Evolutionary conservation across 2,797 vertebrate genomes (phyloP).

Genomic region (Malacoraja senta): DNA sequence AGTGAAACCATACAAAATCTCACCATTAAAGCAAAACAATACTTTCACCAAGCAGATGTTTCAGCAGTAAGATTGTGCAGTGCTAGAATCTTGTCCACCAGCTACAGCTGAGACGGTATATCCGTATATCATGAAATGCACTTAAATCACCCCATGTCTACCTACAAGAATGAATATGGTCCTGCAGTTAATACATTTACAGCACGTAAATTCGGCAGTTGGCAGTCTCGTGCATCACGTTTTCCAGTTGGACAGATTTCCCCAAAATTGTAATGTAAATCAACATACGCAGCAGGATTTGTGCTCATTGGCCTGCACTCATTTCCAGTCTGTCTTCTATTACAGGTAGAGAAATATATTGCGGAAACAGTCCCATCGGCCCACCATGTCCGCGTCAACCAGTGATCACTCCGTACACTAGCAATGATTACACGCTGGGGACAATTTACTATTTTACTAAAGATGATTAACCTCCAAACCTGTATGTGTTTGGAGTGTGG

Average conservation of each 20-base stretch:
- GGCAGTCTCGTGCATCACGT: background rate
- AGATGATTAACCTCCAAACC: no score
- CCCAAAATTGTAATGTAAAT: background rate
- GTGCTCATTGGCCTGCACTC: background rate
- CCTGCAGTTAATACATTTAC: background rate
- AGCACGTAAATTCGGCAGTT: background rate
- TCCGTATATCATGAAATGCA: background rate
- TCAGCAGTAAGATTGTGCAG: background rate
- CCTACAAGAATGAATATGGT: background rate
- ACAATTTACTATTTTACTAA: no score
- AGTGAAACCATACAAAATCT: background rate
- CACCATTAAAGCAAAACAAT: background rate
- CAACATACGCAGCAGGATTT: background rate
- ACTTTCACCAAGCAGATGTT: background rate
- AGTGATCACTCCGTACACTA: no score
- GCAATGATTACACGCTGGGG: no score
- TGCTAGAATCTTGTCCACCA: background rate
- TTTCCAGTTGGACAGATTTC: background rate
- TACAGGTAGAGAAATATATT: no score
- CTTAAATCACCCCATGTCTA: background rate
- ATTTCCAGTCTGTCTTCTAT: background rate
- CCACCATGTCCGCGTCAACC: no score
- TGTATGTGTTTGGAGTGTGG: no score
- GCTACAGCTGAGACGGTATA: background rate
- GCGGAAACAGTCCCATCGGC: no score